Evolutionary conservation across 2,113 vertebrate genomes (phyloP).

Genomic region (Podiceps cristatus): DNA sequence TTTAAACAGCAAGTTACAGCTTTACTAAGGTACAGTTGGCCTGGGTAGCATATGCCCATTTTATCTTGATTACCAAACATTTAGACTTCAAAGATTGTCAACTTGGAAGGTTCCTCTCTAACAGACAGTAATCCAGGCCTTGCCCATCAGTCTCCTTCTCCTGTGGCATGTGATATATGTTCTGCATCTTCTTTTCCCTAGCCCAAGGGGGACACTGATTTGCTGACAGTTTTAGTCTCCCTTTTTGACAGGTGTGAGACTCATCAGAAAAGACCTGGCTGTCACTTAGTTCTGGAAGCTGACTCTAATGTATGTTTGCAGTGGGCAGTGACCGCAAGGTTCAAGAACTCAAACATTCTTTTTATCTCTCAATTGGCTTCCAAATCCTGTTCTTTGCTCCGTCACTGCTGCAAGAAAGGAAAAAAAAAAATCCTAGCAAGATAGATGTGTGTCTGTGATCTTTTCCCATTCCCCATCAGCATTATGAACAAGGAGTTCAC

Average conservation of each 20-base stretch:
- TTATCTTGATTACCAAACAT: neutral
- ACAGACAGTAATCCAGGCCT: neutral
- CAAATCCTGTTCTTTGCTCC: neutral
- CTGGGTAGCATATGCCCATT: neutral
- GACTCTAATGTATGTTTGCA: neutral
- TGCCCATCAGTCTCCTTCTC: neutral
- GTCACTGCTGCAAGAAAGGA: neutral
- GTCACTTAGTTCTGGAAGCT: neutral
- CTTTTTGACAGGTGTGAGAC: neutral
- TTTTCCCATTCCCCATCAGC: neutral
- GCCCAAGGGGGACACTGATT: neutral
- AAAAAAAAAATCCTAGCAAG: neutral
- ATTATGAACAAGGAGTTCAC: neutral
- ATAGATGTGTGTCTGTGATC: neutral
- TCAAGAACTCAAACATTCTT: neutral
- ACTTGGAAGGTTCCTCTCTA: neutral
- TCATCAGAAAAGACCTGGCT: neutral
- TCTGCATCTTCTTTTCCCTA: neutral
- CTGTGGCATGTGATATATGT: accelerated
- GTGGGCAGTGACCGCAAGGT: neutral
- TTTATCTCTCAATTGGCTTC: neutral
- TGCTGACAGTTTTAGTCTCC: neutral
- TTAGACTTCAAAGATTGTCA: neutral
- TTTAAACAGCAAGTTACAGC: neutral
- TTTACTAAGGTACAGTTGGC: neutral